Evolutionary conservation across 2,888 invertebrate genomes (phyloP).

Genomic region (Synanthedon andrenaeformis): DNA sequence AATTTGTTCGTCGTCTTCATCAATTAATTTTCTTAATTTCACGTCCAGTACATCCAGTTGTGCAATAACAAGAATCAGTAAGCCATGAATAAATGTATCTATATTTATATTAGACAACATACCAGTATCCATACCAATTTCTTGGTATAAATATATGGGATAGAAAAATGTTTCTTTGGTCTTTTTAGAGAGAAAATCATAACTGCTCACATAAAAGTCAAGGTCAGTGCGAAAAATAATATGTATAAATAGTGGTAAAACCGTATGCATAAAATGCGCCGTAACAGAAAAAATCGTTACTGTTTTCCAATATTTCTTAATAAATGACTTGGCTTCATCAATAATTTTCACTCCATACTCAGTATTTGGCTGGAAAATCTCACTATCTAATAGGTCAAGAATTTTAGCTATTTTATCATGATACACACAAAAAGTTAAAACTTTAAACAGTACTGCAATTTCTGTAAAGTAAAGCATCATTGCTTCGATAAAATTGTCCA

Average conservation of each 20-base stretch:
- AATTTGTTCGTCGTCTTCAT: background rate
- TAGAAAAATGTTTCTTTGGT: conserved; percentile 25
- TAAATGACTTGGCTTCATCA: conserved; percentile 17
- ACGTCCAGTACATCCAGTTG: conserved; percentile 34
- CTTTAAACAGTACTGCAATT: conserved; percentile 20
- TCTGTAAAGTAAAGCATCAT: conserved; percentile 6
- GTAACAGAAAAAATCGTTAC: conserved; percentile 22
- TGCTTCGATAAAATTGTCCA: background rate
- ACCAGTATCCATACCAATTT: conserved; percentile 38
- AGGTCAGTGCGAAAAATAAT: conserved; percentile 22
- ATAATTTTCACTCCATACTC: conserved; percentile 22
- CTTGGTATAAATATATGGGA: conserved; percentile 37
- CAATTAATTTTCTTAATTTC: conserved; percentile 14
- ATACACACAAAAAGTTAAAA: conserved; percentile 33
- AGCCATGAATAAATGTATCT: conserved; percentile 40
- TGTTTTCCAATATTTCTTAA: conserved; percentile 24
- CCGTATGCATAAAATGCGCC: conserved; percentile 21
- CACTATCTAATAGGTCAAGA: conserved; percentile 35
- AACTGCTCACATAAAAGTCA: conserved; percentile 43
- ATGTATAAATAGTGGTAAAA: conserved; percentile 26
- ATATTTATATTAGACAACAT: conserved; percentile 43
- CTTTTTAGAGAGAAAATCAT: conserved; percentile 41
- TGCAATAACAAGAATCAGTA: conserved; percentile 28
- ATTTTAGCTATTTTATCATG: conserved; percentile 27
- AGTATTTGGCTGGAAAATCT: conserved; percentile 29